A percentile compares a stretch with the other conserved stretches of the same genome.
Evolutionary conservation across 2,113 vertebrate genomes (phyloP).

Genomic region (Marmota monax): DNA sequence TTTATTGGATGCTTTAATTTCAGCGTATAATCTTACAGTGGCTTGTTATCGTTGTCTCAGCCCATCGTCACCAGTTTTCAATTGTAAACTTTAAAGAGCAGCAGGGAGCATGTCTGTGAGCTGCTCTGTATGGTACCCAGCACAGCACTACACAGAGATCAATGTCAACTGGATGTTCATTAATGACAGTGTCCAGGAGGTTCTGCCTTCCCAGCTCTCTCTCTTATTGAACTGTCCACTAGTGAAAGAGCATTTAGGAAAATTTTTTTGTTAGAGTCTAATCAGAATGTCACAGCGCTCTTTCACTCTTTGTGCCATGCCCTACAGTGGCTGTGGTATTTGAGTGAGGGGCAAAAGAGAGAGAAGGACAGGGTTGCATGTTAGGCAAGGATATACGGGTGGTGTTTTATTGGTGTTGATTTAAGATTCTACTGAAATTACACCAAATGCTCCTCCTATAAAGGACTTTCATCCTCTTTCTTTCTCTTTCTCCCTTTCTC

Average conservation of each 20-base stretch:
- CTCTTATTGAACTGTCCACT: slow-evolving; percentile 57
- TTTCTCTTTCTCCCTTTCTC: neutral
- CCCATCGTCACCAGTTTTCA: slow-evolving; percentile 70
- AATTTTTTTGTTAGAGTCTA: slow-evolving; percentile 58
- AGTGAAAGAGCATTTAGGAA: slow-evolving; percentile 56
- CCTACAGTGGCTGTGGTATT: slow-evolving; percentile 53
- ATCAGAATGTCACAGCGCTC: slow-evolving; percentile 60
- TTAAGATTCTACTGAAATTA: slow-evolving; percentile 10
- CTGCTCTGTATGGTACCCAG: slow-evolving; percentile 5
- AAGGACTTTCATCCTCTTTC: neutral
- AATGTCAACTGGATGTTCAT: slow-evolving; percentile 17
- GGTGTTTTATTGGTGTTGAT: neutral
- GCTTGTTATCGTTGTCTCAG: slow-evolving; percentile 15
- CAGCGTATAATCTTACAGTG: neutral
- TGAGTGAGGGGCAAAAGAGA: slow-evolving; percentile 56
- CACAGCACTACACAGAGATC: slow-evolving; percentile 46
- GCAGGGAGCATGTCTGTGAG: slow-evolving; percentile 35
- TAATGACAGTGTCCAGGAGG: slow-evolving; percentile 57
- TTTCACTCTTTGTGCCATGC: slow-evolving; percentile 50
- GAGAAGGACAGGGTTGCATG: neutral
- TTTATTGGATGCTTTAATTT: slow-evolving; percentile 61
- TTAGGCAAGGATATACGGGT: neutral
- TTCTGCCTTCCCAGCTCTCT: slow-evolving; percentile 33
- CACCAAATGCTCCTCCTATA: neutral
- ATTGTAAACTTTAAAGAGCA: slow-evolving; percentile 63